Base-by-base conservation (phyloP, 2,888 invertebrate species). In the Stramonita haemastoma region DNA sequence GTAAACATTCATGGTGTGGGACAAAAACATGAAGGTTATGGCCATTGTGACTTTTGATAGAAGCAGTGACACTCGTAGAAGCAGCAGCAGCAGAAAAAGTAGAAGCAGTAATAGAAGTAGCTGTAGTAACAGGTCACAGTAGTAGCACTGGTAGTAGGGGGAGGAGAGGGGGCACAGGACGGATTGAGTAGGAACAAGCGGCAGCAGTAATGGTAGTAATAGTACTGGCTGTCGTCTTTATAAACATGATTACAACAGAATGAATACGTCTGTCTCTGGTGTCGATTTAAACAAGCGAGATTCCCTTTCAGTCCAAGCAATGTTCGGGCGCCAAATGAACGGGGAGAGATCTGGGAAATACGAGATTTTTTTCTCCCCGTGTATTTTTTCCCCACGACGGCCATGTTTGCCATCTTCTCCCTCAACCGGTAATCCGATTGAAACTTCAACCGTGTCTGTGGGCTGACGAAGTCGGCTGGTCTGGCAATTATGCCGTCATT, bases 371-470 rank as follows among this genome's bases (percentile, higher is more conserved):
- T n/a, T n/a, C n/a, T 26, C 81, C 26, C 17, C 6, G 22, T 26
- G 81, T 83, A 22, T 83, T 83, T 83, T 83, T 36, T 36, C 26
- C 32, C 85, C 66, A 15, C 57, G 86, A n/a, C 29, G 11, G 84
- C 86, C 57, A 34, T 66, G 86, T 86, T 86, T 86, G 66, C 60
- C 60, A 26, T 86, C 86, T 86, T 66, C 66, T 66, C 66, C 81
- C 86, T 66, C 66, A 85, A 85, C 66, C 29, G 2, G 66, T 86
- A 86, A 86, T 86, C 86, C 66, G 86, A 86, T 86, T 86, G 86
- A 86, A 86, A 86, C 86, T 86, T 86, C 66, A 66, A n/a, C 86
- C 19, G 86, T 66, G 86, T 29, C 85, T 86, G 29, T 60, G 19
- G n/a, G 86, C 60, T 86, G 86, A 17, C 34, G 32, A 26, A 66